A percentile compares a stretch with the other conserved stretches of the same genome.
These are phyloP conservation scores for Ictidomys tridecemlineatus DNA, from an alignment of 2,113 vertebrate species.

Conservation along the genomic window DNA sequence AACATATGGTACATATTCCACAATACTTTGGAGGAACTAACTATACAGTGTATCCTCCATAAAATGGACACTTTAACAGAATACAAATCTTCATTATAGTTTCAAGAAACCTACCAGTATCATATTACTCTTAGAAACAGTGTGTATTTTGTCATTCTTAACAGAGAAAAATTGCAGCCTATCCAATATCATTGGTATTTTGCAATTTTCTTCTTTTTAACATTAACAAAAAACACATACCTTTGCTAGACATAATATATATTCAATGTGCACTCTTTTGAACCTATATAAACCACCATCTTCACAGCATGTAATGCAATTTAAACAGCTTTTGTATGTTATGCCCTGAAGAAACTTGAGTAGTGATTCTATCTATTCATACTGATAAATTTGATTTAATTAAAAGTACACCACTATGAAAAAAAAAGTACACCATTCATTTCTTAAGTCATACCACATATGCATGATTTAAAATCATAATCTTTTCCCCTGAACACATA, in stretches of 20 bases:
- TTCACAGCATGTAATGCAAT: neutral
- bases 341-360: neutral
- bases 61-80: constrained; percentile 66
- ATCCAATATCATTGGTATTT: neutral
- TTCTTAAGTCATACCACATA: neutral
- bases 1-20: constrained; percentile 68
- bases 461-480: constrained; percentile 16
- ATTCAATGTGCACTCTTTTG: neutral
- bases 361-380: neutral
- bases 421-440: constrained; percentile 4
- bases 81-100: constrained; percentile 24
- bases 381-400: neutral
- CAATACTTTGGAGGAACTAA: constrained; percentile 52
- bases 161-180: constrained; percentile 39
- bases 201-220: constrained; percentile 47
- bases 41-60: constrained; percentile 37
- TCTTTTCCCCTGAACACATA: neutral
- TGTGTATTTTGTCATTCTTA: constrained; percentile 43
- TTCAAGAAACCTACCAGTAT: constrained; percentile 36
- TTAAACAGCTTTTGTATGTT: neutral
- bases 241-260: constrained; percentile 12
- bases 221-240: neutral
- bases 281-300: neutral
- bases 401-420: neutral
- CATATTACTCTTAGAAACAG: constrained; percentile 9